phyloP scores from a whole-genome alignment of 2,113 vertebrate species.

The Puntigrus tetrazona region DNA sequence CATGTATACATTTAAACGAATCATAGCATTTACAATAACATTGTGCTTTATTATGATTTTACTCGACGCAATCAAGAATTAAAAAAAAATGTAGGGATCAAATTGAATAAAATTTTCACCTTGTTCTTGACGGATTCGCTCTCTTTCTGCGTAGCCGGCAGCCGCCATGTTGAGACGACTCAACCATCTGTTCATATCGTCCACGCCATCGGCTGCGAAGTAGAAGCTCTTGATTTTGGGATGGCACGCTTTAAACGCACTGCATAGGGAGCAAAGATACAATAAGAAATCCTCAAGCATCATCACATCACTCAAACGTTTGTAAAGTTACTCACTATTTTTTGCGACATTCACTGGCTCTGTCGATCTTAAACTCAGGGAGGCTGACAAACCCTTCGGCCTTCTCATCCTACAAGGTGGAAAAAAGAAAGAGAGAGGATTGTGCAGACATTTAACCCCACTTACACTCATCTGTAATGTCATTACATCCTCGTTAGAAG shows the following conservation, averaged over 20 bases:
- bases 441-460: conserved; percentile 6
- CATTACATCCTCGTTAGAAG: conserved; percentile 44
- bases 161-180: conserved; percentile 96
- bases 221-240: conserved; percentile 99
- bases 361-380: conserved; percentile 98
- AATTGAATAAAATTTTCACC: too few relatives aligned
- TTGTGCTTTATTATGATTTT: too few relatives aligned
- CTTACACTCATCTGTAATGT: conserved; percentile 35
- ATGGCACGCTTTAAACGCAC: conserved; percentile 99
- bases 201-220: conserved; percentile 97
- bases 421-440: conserved; percentile 17
- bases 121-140: conserved; percentile 93
- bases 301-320: not conserved
- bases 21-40: too few relatives aligned
- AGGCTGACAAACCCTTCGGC: conserved; percentile 98
- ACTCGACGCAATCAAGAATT: too few relatives aligned
- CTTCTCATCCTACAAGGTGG: conserved; percentile 87
- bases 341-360: conserved; percentile 95
- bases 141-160: conserved; percentile 90
- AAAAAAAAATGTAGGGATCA: too few relatives aligned
- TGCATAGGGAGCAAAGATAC: conserved; percentile 59
- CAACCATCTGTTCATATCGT: conserved; percentile 99
- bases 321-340: conserved; percentile 87
- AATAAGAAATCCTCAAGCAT: not conserved
- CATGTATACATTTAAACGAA: too few relatives aligned